Evolutionary conservation across 1,140 invertebrate species (phyloP).

Genomic region (Lasioglossum albipes): DNA sequence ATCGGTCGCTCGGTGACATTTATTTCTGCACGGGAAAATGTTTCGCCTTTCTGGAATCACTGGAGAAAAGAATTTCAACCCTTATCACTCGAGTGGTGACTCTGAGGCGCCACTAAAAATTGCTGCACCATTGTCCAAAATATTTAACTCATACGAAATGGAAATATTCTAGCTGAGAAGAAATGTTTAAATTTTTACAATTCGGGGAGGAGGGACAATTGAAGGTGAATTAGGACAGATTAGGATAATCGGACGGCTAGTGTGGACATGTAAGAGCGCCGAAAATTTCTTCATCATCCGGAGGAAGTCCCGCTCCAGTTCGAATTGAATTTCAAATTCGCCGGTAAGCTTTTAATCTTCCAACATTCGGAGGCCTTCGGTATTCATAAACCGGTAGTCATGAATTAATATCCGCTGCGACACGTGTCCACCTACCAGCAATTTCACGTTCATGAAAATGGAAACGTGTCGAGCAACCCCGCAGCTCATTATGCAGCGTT

Average conservation of each 20-base stretch:
- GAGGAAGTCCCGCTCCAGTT: neutral
- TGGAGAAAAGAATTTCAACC: no score
- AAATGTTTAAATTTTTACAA: no score
- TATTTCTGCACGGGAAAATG: neutral
- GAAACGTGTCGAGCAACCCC: neutral
- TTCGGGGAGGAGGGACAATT: no score
- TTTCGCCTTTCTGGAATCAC: no score
- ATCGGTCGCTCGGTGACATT: no score
- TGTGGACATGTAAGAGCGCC: neutral
- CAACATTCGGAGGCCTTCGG: neutral
- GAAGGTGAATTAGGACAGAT: no score
- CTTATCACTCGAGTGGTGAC: no score
- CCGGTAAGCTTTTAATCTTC: neutral
- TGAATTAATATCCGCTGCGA: neutral
- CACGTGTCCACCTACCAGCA: neutral
- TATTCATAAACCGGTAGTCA: neutral
- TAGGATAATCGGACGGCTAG: no score
- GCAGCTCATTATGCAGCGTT: constrained; percentile 1
- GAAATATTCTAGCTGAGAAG: no score
- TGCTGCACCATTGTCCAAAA: no score
- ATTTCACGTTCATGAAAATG: neutral
- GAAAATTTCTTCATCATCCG: neutral
- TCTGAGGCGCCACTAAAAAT: no score
- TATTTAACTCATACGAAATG: no score
- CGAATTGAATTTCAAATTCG: neutral